Conservation (phyloP, 2,888 invertebrate genomes). For the Diadegma fenestrale region DNA sequence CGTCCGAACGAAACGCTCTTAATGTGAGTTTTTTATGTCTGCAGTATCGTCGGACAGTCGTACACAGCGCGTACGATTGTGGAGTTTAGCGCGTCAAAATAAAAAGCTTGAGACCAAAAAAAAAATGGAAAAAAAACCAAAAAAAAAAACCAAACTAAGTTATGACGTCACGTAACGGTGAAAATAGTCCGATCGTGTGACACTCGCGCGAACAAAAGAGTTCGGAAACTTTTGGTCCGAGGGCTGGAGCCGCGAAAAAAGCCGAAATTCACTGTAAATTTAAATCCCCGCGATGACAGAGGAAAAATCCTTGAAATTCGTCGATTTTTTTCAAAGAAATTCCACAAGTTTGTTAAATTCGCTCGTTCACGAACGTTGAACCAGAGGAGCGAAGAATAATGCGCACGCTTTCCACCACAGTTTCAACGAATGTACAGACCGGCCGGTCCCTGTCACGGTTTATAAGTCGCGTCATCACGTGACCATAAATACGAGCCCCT, state of each 20-base stretch:
- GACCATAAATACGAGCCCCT: slow-evolving; percentile 67
- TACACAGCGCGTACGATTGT: slow-evolving; percentile 45
- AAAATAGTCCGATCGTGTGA: background rate
- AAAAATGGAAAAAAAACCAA: background rate
- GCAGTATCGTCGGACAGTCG: slow-evolving; percentile 33
- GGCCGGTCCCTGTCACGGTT: slow-evolving; percentile 80
- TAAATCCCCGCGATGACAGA: background rate
- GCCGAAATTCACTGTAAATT: slow-evolving; percentile 2
- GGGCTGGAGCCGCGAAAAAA: background rate
- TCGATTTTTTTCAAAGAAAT: background rate
- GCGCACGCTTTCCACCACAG: slow-evolving; percentile 60
- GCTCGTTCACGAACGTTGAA: background rate
- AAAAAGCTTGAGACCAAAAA: background rate
- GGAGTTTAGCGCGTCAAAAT: background rate
- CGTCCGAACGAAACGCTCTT: slow-evolving; percentile 58
- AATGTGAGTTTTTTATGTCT: slow-evolving; percentile 48
- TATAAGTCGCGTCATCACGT: slow-evolving; percentile 82
- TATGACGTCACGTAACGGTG: background rate
- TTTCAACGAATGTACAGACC: slow-evolving; percentile 78
- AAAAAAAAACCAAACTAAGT: background rate
- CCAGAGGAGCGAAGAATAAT: slow-evolving; percentile 16
- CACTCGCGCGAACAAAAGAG: slow-evolving; percentile 25
- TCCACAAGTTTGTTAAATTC: background rate
- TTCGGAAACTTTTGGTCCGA: background rate
- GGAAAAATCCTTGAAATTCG: background rate